These are phyloP conservation scores for Drosophila sucinea DNA, from an alignment of 1,140 invertebrate species.

Conservation along the genomic window DNA sequence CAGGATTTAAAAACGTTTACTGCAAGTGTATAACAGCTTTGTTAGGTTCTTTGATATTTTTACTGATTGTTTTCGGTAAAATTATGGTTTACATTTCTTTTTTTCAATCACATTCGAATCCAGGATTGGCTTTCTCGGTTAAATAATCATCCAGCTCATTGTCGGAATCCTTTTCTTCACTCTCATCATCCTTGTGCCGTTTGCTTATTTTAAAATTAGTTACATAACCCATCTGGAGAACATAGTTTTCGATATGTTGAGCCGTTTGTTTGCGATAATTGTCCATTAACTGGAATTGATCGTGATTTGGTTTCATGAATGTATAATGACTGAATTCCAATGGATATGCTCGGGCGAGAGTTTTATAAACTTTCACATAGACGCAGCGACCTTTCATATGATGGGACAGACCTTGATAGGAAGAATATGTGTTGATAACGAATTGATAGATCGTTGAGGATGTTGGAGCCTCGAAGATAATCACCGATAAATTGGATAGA, in stretches of 20 bases:
- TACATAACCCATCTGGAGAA: background rate
- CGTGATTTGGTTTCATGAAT: slow-evolving; percentile 50
- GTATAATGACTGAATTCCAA: slow-evolving; percentile 33
- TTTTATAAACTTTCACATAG: slow-evolving; percentile 44
- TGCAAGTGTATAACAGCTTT: no score
- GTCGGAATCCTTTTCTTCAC: background rate
- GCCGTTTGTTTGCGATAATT: background rate
- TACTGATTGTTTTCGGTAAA: no score
- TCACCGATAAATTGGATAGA: background rate
- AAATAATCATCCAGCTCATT: background rate
- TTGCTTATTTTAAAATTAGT: background rate
- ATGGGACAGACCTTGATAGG: slow-evolving; percentile 12
- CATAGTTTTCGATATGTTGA: background rate
- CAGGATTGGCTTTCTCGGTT: background rate
- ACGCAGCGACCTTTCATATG: slow-evolving; percentile 38
- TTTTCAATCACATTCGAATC: background rate
- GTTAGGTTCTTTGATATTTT: no score
- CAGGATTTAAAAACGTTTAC: no score
- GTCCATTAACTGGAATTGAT: slow-evolving; percentile 29
- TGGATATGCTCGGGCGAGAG: slow-evolving; percentile 22
- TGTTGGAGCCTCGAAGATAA: background rate
- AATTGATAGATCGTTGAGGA: slow-evolving; percentile 29
- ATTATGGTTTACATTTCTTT: no score
- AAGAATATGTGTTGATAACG: slow-evolving; percentile 3
- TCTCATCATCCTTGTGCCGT: background rate